These are phyloP conservation scores for Erythrolamprus reginae DNA, from an alignment of 2,113 vertebrate species.

Conservation along the genomic window DNA sequence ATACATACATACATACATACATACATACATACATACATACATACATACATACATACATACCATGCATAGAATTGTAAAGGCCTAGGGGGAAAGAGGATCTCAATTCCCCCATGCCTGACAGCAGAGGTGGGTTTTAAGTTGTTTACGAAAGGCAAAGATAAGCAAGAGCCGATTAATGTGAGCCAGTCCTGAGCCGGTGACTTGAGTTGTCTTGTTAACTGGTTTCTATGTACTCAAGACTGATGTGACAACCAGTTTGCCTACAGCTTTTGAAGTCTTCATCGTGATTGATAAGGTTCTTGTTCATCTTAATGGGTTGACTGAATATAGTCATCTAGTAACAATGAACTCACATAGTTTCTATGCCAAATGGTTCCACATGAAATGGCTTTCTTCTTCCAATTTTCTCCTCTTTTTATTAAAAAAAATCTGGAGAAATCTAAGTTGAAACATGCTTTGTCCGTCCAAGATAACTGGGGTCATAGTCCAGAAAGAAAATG, in stretches of 20 bases:
- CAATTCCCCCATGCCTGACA: no score
- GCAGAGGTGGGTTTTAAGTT: no score
- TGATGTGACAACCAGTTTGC: slow-evolving; percentile 2
- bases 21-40: no score
- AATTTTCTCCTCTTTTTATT: not conserved
- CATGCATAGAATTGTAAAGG: no score
- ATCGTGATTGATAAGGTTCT: not conserved
- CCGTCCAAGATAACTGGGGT: not conserved
- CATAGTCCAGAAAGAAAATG: not conserved
- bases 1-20: no score
- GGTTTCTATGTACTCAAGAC: not conserved
- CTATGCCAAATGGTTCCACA: not conserved
- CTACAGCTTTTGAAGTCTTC: not conserved
- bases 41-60: no score
- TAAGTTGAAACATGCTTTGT: not conserved
- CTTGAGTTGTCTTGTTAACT: not conserved
- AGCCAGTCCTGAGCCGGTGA: not conserved
- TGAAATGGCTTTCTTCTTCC: not conserved
- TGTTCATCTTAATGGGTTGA: not conserved
- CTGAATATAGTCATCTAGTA: slow-evolving; percentile 6
- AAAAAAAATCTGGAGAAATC: not conserved
- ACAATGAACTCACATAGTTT: not conserved
- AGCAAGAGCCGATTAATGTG: not conserved
- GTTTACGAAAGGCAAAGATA: no score
- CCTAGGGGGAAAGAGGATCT: no score